These are phyloP conservation scores for Lycophotia porphyrea DNA, from an alignment of 2,888 invertebrate species.

Conservation along the genomic window DNA sequence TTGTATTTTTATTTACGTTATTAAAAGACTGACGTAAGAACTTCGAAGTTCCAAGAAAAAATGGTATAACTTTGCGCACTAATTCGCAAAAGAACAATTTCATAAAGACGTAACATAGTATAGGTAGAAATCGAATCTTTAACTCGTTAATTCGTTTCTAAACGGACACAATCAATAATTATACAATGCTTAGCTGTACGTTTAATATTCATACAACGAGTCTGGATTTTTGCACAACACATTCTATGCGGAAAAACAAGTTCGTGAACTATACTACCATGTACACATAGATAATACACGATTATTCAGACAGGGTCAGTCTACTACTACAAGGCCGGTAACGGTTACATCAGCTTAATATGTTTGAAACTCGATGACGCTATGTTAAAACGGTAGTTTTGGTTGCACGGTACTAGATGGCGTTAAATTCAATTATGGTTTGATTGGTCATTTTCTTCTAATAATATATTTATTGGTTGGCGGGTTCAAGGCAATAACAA, in stretches of 20 bases:
- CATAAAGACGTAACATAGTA: not conserved
- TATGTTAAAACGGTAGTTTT: conserved; percentile 9
- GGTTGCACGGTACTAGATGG: conserved; percentile 28
- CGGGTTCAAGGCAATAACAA: conserved; percentile 14
- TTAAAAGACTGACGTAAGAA: conserved; percentile 26
- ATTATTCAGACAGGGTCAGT: not conserved
- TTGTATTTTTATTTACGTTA: conserved; percentile 32
- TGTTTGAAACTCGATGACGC: conserved; percentile 37
- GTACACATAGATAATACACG: not conserved
- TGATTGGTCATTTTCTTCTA: conserved; percentile 18
- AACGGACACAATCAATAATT: conserved; percentile 27
- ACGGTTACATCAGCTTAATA: conserved; percentile 10
- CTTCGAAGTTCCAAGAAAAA: conserved; percentile 27
- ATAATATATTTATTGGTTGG: conserved; percentile 15
- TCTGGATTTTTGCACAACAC: conserved; percentile 58
- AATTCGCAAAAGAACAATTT: conserved; percentile 28
- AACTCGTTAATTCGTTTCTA: conserved; percentile 13
- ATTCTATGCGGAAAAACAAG: conserved; percentile 56
- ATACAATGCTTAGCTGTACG: conserved; percentile 1
- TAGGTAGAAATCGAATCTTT: not conserved
- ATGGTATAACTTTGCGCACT: conserved; percentile 5
- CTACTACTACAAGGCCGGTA: conserved; percentile 29
- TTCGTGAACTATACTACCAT: not conserved
- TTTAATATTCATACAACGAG: conserved; percentile 51
- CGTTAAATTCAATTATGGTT: conserved; percentile 4